These are phyloP conservation scores for Bolinopsis microptera DNA, from an alignment of 37 sponge, comb jelly and placozoan genomes.

Conservation along the genomic window DNA sequence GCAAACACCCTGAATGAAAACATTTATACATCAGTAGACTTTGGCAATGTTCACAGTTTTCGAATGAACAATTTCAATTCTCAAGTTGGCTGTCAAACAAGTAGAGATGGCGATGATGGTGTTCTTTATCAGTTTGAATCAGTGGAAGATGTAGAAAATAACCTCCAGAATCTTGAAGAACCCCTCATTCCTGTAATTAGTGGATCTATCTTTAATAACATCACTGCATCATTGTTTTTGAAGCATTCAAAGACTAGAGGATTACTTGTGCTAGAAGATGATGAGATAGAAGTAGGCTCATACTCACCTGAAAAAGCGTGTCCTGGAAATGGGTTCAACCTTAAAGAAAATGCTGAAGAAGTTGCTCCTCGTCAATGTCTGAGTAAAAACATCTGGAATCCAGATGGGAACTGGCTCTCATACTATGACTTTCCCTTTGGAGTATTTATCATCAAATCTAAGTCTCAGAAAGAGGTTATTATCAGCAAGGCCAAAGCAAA, in stretches of 20 bases:
- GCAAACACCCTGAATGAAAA: conserved; percentile 35
- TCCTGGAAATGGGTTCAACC: conserved; percentile 59
- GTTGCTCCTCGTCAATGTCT: not conserved
- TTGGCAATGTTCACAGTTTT: conserved; percentile 18
- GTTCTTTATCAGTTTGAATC: not conserved
- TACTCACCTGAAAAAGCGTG: conserved; percentile 41
- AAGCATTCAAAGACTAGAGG: not conserved
- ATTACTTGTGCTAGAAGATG: not conserved
- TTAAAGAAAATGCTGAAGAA: not conserved
- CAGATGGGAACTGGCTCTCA: conserved; percentile 29
- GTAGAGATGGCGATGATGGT: conserved; percentile 43
- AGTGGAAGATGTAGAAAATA: not conserved
- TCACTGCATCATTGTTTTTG: not conserved
- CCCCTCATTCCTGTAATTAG: conserved; percentile 16
- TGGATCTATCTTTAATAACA: not conserved
- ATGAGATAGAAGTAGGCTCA: not conserved
- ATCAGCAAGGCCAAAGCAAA: not conserved
- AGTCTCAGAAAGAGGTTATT: not conserved
- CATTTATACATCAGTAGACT: conserved; percentile 34
- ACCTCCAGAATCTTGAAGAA: not conserved
- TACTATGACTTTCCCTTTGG: conserved; percentile 54
- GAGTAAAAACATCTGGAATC: conserved; percentile 1
- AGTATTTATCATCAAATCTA: not conserved
- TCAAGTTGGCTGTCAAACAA: conserved; percentile 54
- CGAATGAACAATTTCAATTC: conserved; percentile 44